phyloP scores from a whole-genome alignment of 2,113 vertebrate genomes.

The Dolichotis patagonum region DNA sequence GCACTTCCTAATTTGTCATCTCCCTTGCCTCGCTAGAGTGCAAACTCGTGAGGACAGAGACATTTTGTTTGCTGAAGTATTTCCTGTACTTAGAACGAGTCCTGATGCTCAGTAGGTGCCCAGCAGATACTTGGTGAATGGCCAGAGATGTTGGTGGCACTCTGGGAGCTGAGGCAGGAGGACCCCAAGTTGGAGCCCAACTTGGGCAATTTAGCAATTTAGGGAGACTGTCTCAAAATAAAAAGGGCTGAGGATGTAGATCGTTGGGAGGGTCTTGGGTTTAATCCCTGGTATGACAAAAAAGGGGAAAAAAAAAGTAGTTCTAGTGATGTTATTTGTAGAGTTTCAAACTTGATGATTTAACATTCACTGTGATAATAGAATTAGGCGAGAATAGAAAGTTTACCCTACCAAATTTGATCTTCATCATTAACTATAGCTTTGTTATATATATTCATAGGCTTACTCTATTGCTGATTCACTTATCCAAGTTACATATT shows the following conservation, averaged over 20 bases:
- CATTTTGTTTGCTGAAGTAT: background rate
- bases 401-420: background rate
- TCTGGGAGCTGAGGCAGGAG: background rate
- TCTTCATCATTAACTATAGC: background rate
- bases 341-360: background rate
- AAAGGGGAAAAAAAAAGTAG: background rate
- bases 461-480: background rate
- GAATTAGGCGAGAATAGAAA: background rate
- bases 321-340: background rate
- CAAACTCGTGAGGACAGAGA: background rate
- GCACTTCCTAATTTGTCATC: background rate
- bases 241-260: background rate
- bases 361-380: background rate
- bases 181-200: background rate
- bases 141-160: background rate
- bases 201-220: background rate
- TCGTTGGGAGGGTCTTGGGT: background rate
- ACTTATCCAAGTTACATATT: background rate
- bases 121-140: background rate
- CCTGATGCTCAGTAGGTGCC: background rate
- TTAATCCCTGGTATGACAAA: background rate
- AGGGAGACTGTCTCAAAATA: background rate
- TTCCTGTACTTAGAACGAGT: background rate
- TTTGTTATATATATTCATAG: background rate
- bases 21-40: background rate